These are phyloP conservation scores for Tauraco hartlaubi DNA, from an alignment of 2,797 vertebrate genomes.

Conservation along the genomic window DNA sequence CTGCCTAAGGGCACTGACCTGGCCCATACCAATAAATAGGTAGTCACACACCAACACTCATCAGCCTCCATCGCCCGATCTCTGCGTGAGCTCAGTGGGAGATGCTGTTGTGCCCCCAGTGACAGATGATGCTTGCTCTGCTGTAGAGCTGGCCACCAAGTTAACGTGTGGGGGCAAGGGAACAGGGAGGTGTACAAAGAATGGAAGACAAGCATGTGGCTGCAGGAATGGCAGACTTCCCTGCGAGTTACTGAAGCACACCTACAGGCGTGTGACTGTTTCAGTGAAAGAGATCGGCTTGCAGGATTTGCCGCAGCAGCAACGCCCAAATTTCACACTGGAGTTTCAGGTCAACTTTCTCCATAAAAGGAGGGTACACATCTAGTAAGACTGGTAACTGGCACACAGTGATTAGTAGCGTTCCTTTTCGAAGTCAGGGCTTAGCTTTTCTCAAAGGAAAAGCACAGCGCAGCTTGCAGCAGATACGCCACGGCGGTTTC, in stretches of 20 bases:
- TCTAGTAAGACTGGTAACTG: background rate
- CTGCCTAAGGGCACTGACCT: background rate
- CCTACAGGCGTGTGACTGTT: background rate
- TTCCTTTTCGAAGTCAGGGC: background rate
- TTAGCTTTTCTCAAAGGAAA: background rate
- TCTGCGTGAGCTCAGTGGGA: background rate
- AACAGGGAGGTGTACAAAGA: background rate
- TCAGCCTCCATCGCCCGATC: background rate
- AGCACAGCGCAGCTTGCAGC: background rate
- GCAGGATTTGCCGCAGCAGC: background rate
- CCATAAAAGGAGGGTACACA: background rate
- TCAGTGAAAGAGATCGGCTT: background rate
- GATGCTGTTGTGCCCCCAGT: too few relatives aligned
- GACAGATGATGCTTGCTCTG: background rate
- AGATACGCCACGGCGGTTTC: background rate
- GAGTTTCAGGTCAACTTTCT: background rate
- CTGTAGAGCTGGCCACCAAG: background rate
- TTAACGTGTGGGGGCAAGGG: background rate
- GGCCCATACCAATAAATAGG: background rate
- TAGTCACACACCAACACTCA: background rate
- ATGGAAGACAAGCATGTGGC: background rate
- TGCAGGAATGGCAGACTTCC: background rate
- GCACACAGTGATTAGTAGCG: rapidly evolving
- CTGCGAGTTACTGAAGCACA: rapidly evolving
- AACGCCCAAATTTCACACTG: background rate